Evolutionary conservation across 2,888 invertebrate genomes (phyloP).

Genomic region (Lutraria lutraria): DNA sequence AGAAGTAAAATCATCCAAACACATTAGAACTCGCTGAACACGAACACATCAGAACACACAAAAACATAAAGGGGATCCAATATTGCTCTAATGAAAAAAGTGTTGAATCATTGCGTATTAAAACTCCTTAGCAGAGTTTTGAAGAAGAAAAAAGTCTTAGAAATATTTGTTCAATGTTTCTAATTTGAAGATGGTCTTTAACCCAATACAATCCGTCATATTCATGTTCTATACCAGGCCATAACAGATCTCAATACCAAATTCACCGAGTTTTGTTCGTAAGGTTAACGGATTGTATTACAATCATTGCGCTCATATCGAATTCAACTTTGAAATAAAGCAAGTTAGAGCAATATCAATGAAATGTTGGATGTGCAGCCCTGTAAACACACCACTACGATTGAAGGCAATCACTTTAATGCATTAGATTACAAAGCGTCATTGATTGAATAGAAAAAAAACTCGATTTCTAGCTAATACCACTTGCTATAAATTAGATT

Average conservation of each 20-base stretch:
- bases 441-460: no score
- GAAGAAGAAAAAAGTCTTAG: not conserved
- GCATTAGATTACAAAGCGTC: no score
- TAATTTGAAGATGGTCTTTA: not conserved
- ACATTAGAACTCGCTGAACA: no score
- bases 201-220: not conserved
- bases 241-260: not conserved
- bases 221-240: not conserved
- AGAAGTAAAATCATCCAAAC: no score
- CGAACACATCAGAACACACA: no score
- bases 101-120: not conserved
- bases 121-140: not conserved
- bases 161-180: not conserved
- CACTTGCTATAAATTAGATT: no score
- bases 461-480: no score
- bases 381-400: no score
- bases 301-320: not conserved
- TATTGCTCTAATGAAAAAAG: not conserved
- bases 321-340: not conserved
- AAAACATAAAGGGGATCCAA: no score
- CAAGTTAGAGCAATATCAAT: no score
- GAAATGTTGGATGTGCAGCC: no score
- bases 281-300: not conserved
- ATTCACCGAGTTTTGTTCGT: not conserved
- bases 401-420: no score